Evolutionary conservation across 2,888 invertebrate genomes (phyloP), one percentile per base, ranked within the genome.

Genomic region (Drosophila niveifrons): DNA sequence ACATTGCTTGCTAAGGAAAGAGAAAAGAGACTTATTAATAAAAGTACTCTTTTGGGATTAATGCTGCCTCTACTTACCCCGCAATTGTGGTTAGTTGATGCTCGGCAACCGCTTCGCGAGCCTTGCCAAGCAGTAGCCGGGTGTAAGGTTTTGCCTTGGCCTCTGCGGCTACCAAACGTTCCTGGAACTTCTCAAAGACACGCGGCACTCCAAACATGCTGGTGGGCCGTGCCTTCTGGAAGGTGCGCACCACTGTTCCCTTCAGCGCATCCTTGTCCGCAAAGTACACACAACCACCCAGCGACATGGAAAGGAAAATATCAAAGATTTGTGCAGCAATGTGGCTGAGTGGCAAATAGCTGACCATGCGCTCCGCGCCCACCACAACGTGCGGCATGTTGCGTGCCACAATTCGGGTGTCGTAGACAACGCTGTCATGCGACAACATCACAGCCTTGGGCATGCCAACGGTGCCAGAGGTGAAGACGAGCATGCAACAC

Each of bases 401-500:
- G 39, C 93, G 92, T 1, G 92, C 88, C 34, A 95, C 92, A 0
- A 93, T 85, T 68, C 93, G 92, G 0, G 95, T 94, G 83, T 95
- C 94, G 93, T 94, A 95, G 1, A 95, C 94, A 13, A 98, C 91
- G 91, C 96, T 97, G 93, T 98, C 98, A 91, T 98, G 98, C 55
- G 95, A 96, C 72, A 98, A 91, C 98, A 98, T 98, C 18, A 97
- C 98, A 2, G 96, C 98, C 92, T 98, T 98, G 8, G 98, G 97
- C 78, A 95, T 94, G 11, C 97, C 97, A 59, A 96, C 95, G 0
- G 97, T 98, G 23, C 97, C 97, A 0, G 97, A 97, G 95, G 97
- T 98, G 89, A 96, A 97, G 65, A 97, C 96, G 61, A 97, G 93
- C 23, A 96, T 95, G 88, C 96, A 96, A 90, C 97, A 97, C 92